Percentiles rank a stretch among this genome's conserved stretches.
phyloP scores from a whole-genome alignment of 2,888 invertebrate genomes.

The Idaea aversata region DNA sequence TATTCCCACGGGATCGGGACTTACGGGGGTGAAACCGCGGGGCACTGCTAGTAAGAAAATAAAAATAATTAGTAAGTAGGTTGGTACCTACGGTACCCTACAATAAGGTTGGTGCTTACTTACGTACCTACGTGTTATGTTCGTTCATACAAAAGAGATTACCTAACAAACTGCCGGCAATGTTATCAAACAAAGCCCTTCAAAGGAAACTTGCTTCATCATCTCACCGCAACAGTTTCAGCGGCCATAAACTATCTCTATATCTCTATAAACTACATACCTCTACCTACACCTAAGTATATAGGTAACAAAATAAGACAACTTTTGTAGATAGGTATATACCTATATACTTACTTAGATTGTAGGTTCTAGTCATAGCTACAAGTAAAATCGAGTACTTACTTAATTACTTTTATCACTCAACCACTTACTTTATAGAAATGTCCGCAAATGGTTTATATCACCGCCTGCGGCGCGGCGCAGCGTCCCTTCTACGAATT shows the following conservation, averaged over 20 bases:
- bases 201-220: constrained; percentile 22
- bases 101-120: neutral
- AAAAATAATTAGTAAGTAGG: no score
- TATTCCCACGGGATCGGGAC: no score
- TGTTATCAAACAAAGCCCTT: constrained; percentile 8
- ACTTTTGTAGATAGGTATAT: neutral
- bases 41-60: no score
- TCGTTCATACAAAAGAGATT: neutral
- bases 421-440: no score
- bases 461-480: no score
- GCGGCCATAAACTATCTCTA: constrained; percentile 10
- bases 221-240: constrained; percentile 33
- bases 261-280: constrained; percentile 15
- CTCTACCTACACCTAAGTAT: constrained; percentile 11
- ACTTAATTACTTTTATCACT: no score
- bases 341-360: neutral
- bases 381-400: no score
- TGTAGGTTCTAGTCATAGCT: no score
- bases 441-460: no score
- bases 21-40: no score
- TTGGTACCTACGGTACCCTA: neutral
- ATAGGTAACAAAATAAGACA: neutral
- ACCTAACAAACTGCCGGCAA: neutral
- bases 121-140: neutral
- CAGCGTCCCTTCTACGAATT: no score